phyloP scores from a whole-genome alignment of 1,140 invertebrate genomes.

The Lithobius niger region DNA sequence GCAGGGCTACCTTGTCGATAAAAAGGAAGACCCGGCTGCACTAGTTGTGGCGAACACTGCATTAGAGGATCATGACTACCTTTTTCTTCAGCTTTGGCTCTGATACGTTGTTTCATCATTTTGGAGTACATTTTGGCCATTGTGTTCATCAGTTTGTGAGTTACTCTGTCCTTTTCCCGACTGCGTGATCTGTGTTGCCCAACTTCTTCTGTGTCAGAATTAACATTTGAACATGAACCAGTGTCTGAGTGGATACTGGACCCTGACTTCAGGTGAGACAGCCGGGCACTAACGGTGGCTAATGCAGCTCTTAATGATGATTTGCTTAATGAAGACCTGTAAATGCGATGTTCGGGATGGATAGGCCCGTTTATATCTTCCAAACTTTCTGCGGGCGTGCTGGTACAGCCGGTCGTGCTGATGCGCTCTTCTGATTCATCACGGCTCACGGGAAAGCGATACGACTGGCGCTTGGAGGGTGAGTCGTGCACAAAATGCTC shows the following conservation, averaged over 20 bases:
- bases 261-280: slow-evolving; percentile 17
- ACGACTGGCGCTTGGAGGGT: slow-evolving; percentile 19
- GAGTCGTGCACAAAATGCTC: slow-evolving; percentile 44
- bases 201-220: not conserved
- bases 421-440: slow-evolving; percentile 34
- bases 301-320: slow-evolving; percentile 34
- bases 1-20: slow-evolving; percentile 18
- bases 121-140: slow-evolving; percentile 29
- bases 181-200: slow-evolving; percentile 7
- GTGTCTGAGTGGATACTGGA: slow-evolving; percentile 7
- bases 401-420: slow-evolving; percentile 34
- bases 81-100: slow-evolving; percentile 16
- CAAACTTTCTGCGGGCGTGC: slow-evolving; percentile 31
- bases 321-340: slow-evolving; percentile 40
- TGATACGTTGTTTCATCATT: slow-evolving; percentile 29
- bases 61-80: slow-evolving; percentile 7
- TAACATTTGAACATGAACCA: slow-evolving; percentile 6
- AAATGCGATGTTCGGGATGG: slow-evolving; percentile 63
- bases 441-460: slow-evolving; percentile 23
- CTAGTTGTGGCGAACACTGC: not conserved
- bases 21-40: not conserved
- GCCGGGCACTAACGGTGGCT: slow-evolving; percentile 27
- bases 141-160: slow-evolving; percentile 22
- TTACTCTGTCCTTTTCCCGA: slow-evolving; percentile 12
- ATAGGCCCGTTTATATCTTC: slow-evolving; percentile 35